phyloP scores from a whole-genome alignment of 2,113 vertebrate species.

The Amphilophus citrinellus region DNA sequence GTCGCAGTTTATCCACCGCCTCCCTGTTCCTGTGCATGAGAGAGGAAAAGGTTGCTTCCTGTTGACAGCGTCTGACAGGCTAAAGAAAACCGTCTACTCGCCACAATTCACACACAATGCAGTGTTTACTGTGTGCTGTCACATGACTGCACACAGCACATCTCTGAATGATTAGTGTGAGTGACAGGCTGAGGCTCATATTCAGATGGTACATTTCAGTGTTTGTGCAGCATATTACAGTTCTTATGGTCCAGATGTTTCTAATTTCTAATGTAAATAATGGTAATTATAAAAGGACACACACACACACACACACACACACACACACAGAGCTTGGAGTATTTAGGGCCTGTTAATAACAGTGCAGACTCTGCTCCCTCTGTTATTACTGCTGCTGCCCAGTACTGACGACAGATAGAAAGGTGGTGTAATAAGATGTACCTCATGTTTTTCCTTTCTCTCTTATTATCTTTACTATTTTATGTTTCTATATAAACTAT shows the following conservation, averaged over 20 bases:
- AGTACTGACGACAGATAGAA: neutral
- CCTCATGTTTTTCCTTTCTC: neutral
- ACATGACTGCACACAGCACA: neutral
- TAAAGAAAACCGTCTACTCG: neutral
- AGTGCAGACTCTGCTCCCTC: constrained; percentile 25
- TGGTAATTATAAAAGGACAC: constrained; percentile 35
- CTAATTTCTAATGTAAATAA: constrained; percentile 21
- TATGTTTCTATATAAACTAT: neutral
- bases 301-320: neutral
- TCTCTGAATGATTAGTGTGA: neutral
- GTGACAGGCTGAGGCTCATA: neutral
- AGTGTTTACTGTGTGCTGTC: neutral
- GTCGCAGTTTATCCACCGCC: neutral
- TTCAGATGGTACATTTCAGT: neutral
- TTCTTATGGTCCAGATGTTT: constrained; percentile 24
- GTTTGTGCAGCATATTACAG: neutral
- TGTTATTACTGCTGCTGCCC: constrained; percentile 54
- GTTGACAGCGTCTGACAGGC: constrained; percentile 1
- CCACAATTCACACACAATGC: neutral
- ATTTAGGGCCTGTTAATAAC: constrained; percentile 61
- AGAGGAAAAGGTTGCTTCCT: constrained; percentile 37
- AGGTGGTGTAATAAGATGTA: neutral
- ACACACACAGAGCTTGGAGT: constrained; percentile 5
- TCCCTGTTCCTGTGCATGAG: neutral
- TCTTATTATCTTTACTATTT: neutral